Base-by-base conservation (phyloP, 2,113 vertebrate species). In the Myiagra hebetior region DNA sequence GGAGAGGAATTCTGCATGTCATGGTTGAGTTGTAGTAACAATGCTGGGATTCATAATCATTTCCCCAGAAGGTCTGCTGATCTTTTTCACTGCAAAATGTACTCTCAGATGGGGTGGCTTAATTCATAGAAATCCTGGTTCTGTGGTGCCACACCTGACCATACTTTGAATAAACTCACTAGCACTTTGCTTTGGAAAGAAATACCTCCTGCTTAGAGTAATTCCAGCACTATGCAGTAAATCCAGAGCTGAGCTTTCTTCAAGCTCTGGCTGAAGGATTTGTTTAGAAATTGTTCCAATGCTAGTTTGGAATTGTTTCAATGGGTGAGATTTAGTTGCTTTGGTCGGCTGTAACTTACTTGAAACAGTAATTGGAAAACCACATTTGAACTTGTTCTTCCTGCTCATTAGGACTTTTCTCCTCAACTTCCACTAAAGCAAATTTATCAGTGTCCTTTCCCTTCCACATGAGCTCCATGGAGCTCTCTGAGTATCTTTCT, bases 301-400 rank as follows among this genome's bases (percentile, higher is more conserved):
- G 10, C 46, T 94, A 59, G 89, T 95, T 88, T 91, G 76, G 88
- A 84, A 74, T 73, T 95, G 53, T 77, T 96, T 96, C 82, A 86
- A 28, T 4, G n/a, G 39, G 30, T 31, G 39, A 64, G 39, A 88
- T 95, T 94, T 92, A 80, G 53, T 88, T 86, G 49, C 85, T 93
- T 95, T 89, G 84, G 83, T 93, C 14, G 47, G 50, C 93, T 91
- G 85, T 95, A 96, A 93, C 72, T 95, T 97, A 96, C 22, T 91
- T 92, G 85, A 60, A 94, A 69, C 85, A 91, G 69, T 80, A 76
- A 93, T 90, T 88, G 78, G 86, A 89, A 97, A 97, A 65, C 28
- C 72, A 35, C 42, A 41, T 79, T 95, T 94, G 82, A 80, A 62
- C 79, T 49, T 80, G 47, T 91, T 72, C 83, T 63, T 85, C 81